Conservation (phyloP, 2,797 vertebrate species). For the Pangasius sanitwongsei region DNA sequence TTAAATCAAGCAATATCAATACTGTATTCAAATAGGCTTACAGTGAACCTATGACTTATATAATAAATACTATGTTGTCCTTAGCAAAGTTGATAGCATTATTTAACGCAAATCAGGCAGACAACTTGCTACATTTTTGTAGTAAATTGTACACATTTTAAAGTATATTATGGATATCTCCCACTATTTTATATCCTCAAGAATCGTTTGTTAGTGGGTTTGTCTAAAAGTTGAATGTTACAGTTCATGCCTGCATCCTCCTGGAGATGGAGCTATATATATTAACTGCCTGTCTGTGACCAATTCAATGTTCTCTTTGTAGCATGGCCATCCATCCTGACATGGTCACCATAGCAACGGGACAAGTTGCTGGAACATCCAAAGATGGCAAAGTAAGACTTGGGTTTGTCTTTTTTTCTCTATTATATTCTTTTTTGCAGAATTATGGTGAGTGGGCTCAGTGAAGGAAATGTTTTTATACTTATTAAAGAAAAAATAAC, state of each 20-base stretch:
- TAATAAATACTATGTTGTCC: conserved; percentile 15
- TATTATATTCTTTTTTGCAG: not conserved
- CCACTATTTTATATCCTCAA: not conserved
- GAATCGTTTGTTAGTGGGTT: not conserved
- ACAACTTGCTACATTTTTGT: not conserved
- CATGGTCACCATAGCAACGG: conserved; percentile 92
- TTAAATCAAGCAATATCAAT: conserved; percentile 26
- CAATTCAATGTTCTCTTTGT: conserved; percentile 41
- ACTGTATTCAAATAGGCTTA: conserved; percentile 43
- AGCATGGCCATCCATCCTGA: conserved; percentile 91
- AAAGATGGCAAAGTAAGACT: conserved; percentile 89
- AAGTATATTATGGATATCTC: not conserved
- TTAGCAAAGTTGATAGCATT: not conserved
- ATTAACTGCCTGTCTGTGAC: conserved; percentile 38
- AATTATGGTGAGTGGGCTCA: not conserved
- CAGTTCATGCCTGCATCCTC: not conserved
- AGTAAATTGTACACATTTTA: not conserved
- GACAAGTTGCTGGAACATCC: conserved; percentile 89
- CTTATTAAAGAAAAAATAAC: not conserved
- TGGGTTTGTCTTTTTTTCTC: conserved; percentile 2
- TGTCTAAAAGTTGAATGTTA: conserved; percentile 13
- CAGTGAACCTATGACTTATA: conserved; percentile 6
- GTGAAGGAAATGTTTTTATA: not conserved
- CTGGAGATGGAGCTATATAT: conserved; percentile 50
- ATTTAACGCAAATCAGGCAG: conserved; percentile 17